phyloP scores from a whole-genome alignment of 1,140 invertebrate genomes.

The Drosophila bifasciata region DNA sequence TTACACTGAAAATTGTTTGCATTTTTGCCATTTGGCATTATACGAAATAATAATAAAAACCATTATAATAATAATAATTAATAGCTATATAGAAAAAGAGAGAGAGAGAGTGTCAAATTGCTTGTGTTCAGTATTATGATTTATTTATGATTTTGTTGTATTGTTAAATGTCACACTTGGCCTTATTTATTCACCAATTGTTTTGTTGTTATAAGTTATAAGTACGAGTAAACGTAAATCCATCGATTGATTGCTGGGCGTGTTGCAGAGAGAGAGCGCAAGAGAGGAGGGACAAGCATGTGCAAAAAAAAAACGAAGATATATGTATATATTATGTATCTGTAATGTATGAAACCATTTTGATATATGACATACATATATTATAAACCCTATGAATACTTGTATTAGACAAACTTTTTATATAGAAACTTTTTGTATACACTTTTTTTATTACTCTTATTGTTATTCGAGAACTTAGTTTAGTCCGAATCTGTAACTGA shows the following conservation, averaged over 20 bases:
- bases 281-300: conserved; percentile 21
- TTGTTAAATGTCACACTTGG: conserved; percentile 36
- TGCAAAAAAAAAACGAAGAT: conserved; percentile 22
- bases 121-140: conserved; percentile 77
- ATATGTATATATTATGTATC: conserved; percentile 33
- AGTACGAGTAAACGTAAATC: not conserved
- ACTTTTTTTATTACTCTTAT: conserved; percentile 70
- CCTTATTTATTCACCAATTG: conserved; percentile 45
- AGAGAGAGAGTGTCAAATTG: conserved; percentile 44
- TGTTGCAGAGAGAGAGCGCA: conserved; percentile 42
- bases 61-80: conserved; percentile 23
- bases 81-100: conserved; percentile 36
- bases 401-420: conserved; percentile 74
- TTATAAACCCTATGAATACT: conserved; percentile 57
- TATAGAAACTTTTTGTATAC: conserved; percentile 79
- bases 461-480: conserved; percentile 48
- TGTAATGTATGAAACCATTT: conserved; percentile 49
- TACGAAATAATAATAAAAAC: conserved; percentile 35
- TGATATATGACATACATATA: conserved; percentile 46
- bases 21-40: conserved; percentile 44
- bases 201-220: conserved; percentile 45
- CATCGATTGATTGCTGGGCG: conserved; percentile 34
- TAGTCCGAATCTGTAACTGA: conserved; percentile 45
- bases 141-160: conserved; percentile 51
- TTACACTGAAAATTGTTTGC: conserved; percentile 50